Evolutionary conservation across 2,888 invertebrate genomes (phyloP), one percentile per base, ranked within the genome.

Genomic region (Boloria euphrosyne): DNA sequence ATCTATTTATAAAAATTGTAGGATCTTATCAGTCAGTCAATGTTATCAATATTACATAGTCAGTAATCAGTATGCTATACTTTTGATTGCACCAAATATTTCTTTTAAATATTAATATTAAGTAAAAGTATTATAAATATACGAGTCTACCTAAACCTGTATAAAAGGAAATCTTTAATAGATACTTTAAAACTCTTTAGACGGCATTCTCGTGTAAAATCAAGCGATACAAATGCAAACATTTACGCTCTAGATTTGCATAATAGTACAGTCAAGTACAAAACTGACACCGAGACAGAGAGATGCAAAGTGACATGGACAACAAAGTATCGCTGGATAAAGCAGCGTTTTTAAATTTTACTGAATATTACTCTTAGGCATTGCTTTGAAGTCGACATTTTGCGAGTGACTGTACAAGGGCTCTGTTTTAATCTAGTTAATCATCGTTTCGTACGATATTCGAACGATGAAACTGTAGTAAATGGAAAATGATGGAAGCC

Each of bases 191-290:
- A 38, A 10, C 17, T 51, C 27, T 57, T 17, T 18, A 47, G 10
- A 14, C 44, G 44, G 49, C 49, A 31, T 31, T 44, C 47, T 51
- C 43, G 44, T 43, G 44, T 66, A 27, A 66, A 61, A 61, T 50
- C 50, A 66, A 61, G 49, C 27, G 44, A 55, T 63, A 67, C 61
- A 64, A 69, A 62, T 59, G 69, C 59, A 70, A 67, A 71, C 67
- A 68, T 64, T 69, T 68, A 53, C 62, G 58, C 66, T 53, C 55
- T 51, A 60, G 46, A 69, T 69, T 69, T 69, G 44, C 69, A 69
- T 69, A 66, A 69, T 59, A 63, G 61, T 63, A 66, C 47, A 60
- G 58, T 65, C 44, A 54, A 65, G 66, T 63, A 47, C 52, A 66
- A 66, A 61, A 69, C 54, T 59, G 55, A 64, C 50, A 57, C 63